Conservation (phyloP, 2,113 vertebrate species). For the Antidorcas marsupialis region DNA sequence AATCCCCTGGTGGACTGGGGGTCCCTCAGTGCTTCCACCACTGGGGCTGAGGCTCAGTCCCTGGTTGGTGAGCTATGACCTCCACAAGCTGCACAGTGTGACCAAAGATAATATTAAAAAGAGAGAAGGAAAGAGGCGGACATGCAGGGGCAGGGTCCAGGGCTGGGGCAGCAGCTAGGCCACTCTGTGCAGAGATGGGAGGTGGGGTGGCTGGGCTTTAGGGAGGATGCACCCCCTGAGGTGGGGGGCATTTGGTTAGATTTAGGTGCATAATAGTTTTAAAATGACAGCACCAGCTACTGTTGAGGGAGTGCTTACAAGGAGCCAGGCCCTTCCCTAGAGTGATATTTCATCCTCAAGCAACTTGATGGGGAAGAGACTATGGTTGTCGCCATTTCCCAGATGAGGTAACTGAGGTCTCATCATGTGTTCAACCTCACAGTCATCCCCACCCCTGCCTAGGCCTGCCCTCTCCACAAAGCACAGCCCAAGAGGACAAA, state of each 20-base stretch:
- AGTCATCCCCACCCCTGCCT: neutral
- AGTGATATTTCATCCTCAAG: neutral
- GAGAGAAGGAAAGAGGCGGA: neutral
- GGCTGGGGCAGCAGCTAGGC: neutral
- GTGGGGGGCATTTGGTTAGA: neutral
- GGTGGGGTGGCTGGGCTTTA: neutral
- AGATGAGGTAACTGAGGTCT: constrained; percentile 26
- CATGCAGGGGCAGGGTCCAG: fast-evolving
- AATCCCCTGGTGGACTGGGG: neutral
- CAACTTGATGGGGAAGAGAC: neutral
- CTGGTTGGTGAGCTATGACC: neutral
- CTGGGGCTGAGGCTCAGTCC: neutral
- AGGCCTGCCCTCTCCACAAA: neutral
- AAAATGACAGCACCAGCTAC: neutral
- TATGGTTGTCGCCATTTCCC: neutral
- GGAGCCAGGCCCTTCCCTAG: neutral
- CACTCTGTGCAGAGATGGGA: neutral
- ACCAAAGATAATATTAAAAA: neutral
- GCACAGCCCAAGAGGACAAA: fast-evolving
- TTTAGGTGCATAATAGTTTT: neutral
- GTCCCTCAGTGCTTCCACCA: neutral
- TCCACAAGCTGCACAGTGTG: neutral
- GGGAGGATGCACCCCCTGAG: neutral
- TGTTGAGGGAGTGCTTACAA: neutral
- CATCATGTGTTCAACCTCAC: neutral